Conservation (phyloP, 2,888 invertebrate genomes). For the Gordius sp. region DNA sequence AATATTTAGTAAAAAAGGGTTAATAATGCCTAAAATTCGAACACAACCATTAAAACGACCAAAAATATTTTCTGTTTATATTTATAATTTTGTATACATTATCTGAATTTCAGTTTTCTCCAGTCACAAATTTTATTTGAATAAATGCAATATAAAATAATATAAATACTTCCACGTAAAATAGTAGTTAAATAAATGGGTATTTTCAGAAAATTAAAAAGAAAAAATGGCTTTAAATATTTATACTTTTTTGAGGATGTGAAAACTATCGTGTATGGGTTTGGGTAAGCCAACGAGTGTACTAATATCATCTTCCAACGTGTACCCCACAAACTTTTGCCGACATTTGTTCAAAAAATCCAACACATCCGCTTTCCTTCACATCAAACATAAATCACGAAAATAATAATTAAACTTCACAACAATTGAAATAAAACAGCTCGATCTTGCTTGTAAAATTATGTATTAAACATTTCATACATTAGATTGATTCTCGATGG, state of each 20-base stretch:
- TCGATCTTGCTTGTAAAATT: too few species aligned
- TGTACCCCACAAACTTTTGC: constrained; percentile 81
- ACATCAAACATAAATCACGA: neutral
- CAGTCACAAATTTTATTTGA: too few species aligned
- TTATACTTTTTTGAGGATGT: constrained; percentile 46
- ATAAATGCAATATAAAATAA: neutral
- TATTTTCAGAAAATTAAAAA: constrained; percentile 7
- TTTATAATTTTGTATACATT: too few species aligned
- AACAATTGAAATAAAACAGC: too few species aligned
- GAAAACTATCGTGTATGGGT: constrained; percentile 82
- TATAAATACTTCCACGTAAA: neutral
- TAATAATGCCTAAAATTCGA: constrained; percentile 16
- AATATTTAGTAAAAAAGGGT: neutral
- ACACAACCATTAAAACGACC: constrained; percentile 22
- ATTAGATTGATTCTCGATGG: neutral
- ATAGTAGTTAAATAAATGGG: constrained; percentile 17
- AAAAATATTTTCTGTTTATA: neutral
- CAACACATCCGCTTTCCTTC: neutral
- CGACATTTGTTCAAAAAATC: constrained; percentile 64
- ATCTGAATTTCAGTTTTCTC: too few species aligned
- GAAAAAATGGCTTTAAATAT: neutral
- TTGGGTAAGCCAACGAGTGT: constrained; percentile 78
- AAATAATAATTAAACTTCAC: too few species aligned
- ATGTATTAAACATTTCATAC: too few species aligned
- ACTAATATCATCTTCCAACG: constrained; percentile 48